These are phyloP conservation scores for Leontopithecus rosalia DNA, from an alignment of 2,797 vertebrate genomes.

Conservation along the genomic window DNA sequence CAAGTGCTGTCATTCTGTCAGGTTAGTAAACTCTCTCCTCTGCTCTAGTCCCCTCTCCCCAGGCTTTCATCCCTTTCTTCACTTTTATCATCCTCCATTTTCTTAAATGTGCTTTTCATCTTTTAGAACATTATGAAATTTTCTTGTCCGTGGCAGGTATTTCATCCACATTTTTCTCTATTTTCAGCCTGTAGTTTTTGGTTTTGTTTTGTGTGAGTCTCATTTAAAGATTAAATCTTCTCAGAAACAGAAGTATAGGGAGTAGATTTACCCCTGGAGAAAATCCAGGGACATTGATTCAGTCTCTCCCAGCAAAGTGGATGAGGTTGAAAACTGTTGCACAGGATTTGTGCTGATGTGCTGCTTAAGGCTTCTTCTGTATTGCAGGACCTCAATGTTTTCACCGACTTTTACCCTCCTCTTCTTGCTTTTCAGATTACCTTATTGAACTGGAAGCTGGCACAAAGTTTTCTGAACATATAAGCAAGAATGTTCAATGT, in stretches of 20 bases:
- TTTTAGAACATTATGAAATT: not conserved
- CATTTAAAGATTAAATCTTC: not conserved
- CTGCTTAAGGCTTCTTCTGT: not conserved
- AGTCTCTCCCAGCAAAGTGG: not conserved
- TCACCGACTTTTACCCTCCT: not conserved
- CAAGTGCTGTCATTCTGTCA: not conserved
- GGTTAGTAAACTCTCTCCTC: not conserved
- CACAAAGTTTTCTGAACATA: not conserved
- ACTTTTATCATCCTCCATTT: too few relatives aligned
- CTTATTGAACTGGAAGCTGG: not conserved
- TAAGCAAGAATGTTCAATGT: not conserved
- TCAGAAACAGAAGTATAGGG: not conserved
- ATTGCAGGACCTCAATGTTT: not conserved
- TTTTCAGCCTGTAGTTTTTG: not conserved
- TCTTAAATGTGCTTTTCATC: not conserved
- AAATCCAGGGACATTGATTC: not conserved
- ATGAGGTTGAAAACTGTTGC: not conserved
- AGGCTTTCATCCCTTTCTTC: not conserved
- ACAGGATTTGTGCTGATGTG: not conserved
- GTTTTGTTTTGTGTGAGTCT: not conserved
- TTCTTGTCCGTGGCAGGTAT: not conserved
- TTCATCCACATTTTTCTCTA: not conserved
- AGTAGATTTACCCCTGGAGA: not conserved
- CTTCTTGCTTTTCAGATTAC: not conserved
- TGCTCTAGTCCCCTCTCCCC: accelerated